Evolutionary conservation across 2,797 vertebrate species (phyloP), one percentile per base, ranked within the genome.

Genomic region (Sebastes iracundus): DNA sequence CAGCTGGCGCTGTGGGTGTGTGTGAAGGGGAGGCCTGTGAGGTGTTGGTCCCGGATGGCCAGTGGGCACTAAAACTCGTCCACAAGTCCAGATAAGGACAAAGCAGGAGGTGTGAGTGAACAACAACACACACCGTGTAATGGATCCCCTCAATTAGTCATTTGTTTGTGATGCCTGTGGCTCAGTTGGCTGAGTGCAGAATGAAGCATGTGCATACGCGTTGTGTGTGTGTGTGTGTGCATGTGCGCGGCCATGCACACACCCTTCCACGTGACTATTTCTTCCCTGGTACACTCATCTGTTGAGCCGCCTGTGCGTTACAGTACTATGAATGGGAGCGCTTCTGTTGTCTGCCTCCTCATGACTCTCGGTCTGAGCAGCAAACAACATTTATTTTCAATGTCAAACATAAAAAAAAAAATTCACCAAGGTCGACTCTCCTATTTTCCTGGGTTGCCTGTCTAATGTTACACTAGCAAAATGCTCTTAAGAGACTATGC

Each of bases 111-210:
- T 87, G 85, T 82, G 85, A 93, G 38, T 46, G 75, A 87, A 86
- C 61, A 89, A 80, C 82, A 90, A 66, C 75, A 83, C 81, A 72
- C 69, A 75, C 22, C 7, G 22, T 79, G 82, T 46, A 38, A 85
- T 77, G 77, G 90, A 80, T 80, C 85, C 72, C 83, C 84, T 85
- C 33, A 35, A 25, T 93, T 92, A 92, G 83, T 94, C 91, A 95
- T 88, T 80, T 93, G 92, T 94, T 92, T 88, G 85, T 88, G 85
- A 70, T 49, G 87, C 66, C 23, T 28, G 63, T 32, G 20, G 83
- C 68, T 85, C 79, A 80, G 32, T 75, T 84, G 63, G 78, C 85
- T 77, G 58, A 30, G 42, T 49, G 46, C 35, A 70, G 25, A 60
- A 27, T 32, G 46, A 25, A 76, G 20, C 77, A 27, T 49, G 66